A percentile compares a stretch with the other conserved stretches of the same genome.
These are phyloP conservation scores for Hyles lineata DNA, from an alignment of 2,888 invertebrate genomes.

Conservation along the genomic window DNA sequence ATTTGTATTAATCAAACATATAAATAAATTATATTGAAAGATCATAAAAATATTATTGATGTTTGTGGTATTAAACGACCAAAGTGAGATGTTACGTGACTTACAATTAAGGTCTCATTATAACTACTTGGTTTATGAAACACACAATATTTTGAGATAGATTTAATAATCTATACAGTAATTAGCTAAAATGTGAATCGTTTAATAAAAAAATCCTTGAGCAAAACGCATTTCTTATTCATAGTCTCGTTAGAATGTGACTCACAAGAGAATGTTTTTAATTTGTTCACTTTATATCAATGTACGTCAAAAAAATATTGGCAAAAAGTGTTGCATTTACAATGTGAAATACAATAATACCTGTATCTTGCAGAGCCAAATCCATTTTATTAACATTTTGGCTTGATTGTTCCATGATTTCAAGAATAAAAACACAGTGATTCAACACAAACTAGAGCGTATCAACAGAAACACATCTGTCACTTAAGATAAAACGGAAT, in stretches of 20 bases:
- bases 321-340: constrained; percentile 38
- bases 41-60: constrained; percentile 55
- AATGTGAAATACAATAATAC: constrained; percentile 51
- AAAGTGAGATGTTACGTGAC: constrained; percentile 29
- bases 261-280: constrained; percentile 33
- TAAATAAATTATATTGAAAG: background rate
- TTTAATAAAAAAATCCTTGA: no score
- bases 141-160: background rate
- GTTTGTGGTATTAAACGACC: constrained; percentile 63
- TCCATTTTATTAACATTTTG: constrained; percentile 53
- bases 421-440: constrained; percentile 45
- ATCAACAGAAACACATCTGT: constrained; percentile 72
- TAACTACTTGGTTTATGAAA: background rate
- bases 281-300: constrained; percentile 10
- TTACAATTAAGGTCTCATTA: background rate
- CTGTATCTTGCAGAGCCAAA: constrained; percentile 53
- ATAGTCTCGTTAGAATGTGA: constrained; percentile 4
- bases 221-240: background rate
- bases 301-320: constrained; percentile 48
- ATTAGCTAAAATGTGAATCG: background rate
- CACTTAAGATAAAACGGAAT: constrained; percentile 58
- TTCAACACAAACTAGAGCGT: constrained; percentile 67
- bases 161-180: background rate
- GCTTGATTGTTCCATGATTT: constrained; percentile 65
- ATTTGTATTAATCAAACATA: background rate